Evolutionary conservation across 2,113 vertebrate species (phyloP).

Genomic region (Sialia sialis): DNA sequence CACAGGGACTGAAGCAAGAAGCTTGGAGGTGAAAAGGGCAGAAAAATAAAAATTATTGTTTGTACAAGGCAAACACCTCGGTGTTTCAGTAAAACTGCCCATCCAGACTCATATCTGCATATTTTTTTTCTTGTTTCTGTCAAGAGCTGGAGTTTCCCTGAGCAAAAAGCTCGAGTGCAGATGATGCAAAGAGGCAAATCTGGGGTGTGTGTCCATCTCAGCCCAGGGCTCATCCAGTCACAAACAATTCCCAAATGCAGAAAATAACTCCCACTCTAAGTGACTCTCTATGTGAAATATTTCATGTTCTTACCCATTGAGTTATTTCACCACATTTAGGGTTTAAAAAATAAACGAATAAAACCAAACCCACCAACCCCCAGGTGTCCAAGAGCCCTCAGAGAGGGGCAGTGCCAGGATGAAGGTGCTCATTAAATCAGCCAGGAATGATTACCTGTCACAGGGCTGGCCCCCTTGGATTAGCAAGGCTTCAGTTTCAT

Average conservation of each 20-base stretch:
- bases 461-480: background rate
- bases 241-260: accelerated
- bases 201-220: background rate
- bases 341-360: background rate
- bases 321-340: background rate
- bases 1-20: background rate
- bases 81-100: background rate
- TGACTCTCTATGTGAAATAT: background rate
- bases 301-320: accelerated
- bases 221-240: background rate
- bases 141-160: background rate
- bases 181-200: background rate
- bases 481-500: background rate
- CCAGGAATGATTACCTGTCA: background rate
- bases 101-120: background rate
- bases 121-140: background rate
- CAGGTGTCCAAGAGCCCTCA: background rate
- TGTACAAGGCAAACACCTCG: accelerated
- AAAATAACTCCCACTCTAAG: background rate
- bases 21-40: background rate
- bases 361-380: background rate
- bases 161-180: background rate
- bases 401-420: background rate
- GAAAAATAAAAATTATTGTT: background rate
- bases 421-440: background rate